Evolutionary conservation across 2,113 vertebrate genomes (phyloP).

Genomic region (Hippocampus zosterae): DNA sequence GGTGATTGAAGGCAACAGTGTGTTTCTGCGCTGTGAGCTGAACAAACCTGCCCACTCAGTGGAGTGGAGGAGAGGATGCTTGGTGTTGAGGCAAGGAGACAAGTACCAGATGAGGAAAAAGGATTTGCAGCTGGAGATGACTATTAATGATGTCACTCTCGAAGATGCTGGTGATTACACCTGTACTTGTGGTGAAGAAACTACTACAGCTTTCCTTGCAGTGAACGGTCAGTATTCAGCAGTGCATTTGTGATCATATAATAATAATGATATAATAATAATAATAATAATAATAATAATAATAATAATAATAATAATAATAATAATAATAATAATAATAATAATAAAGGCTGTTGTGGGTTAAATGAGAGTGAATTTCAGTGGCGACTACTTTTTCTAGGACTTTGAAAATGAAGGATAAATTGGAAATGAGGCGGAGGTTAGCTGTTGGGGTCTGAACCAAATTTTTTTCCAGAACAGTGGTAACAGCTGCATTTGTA

Average conservation of each 20-base stretch:
- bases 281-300: too few species aligned
- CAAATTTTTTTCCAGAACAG: too few species aligned
- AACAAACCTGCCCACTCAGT: slow-evolving; percentile 61
- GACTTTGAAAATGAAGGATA: too few species aligned
- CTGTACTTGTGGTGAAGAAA: slow-evolving; percentile 71
- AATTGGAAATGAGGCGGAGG: too few species aligned
- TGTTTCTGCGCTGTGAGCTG: slow-evolving; percentile 77
- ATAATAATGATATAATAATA: not conserved
- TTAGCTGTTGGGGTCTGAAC: too few species aligned
- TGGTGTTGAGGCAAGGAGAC: slow-evolving; percentile 66
- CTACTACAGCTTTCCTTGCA: slow-evolving; percentile 60
- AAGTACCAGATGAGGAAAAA: slow-evolving; percentile 81
- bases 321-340: too few species aligned
- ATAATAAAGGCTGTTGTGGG: too few species aligned
- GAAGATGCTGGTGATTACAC: slow-evolving; percentile 75
- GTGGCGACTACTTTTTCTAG: too few species aligned
- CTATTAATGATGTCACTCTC: slow-evolving; percentile 64
- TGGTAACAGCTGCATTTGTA: too few species aligned
- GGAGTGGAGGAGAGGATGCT: slow-evolving; percentile 65
- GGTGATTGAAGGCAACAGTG: slow-evolving; percentile 71
- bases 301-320: too few species aligned
- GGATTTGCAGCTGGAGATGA: slow-evolving; percentile 72
- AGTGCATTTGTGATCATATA: not conserved
- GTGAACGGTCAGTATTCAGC: slow-evolving; percentile 71
- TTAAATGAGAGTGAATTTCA: too few species aligned